Percentiles rank a stretch among this genome's conserved stretches.
These are phyloP conservation scores for Urechis unicinctus DNA, from an alignment of 2,888 invertebrate genomes.

Conservation along the genomic window DNA sequence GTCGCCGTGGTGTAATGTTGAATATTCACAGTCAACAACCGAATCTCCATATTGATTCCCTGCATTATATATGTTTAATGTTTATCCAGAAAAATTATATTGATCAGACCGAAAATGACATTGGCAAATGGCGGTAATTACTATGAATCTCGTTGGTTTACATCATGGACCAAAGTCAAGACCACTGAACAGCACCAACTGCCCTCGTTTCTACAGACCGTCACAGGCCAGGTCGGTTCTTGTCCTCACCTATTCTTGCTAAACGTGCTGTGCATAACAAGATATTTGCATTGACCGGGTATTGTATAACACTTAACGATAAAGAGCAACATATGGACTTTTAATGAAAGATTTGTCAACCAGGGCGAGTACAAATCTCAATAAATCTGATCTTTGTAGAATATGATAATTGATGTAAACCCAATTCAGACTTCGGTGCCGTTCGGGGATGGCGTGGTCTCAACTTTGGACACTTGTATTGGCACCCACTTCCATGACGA, in stretches of 20 bases:
- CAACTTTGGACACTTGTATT: conserved; percentile 86
- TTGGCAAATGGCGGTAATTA: conserved; percentile 93
- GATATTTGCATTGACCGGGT: no score
- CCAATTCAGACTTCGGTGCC: conserved; percentile 65
- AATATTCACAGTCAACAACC: no score
- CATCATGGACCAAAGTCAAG: conserved; percentile 69
- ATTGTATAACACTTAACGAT: no score
- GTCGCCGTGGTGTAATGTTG: no score
- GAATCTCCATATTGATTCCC: no score
- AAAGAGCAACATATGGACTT: no score
- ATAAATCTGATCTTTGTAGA: no score
- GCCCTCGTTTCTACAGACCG: conserved; percentile 75
- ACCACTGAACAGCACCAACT: conserved; percentile 77
- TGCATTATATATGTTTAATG: background rate
- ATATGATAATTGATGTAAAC: background rate
- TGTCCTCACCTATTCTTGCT: no score
- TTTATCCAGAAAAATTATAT: conserved; percentile 64
- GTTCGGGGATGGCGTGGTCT: conserved; percentile 90
- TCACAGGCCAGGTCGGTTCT: conserved; percentile 69
- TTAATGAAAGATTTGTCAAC: no score
- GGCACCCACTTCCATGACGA: no score
- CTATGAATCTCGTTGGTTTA: conserved; percentile 91
- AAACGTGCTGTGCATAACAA: no score
- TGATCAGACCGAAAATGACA: conserved; percentile 89
- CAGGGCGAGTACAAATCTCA: no score